These are phyloP conservation scores for Myopa testacea DNA, from an alignment of 2,888 invertebrate species.

Conservation along the genomic window DNA sequence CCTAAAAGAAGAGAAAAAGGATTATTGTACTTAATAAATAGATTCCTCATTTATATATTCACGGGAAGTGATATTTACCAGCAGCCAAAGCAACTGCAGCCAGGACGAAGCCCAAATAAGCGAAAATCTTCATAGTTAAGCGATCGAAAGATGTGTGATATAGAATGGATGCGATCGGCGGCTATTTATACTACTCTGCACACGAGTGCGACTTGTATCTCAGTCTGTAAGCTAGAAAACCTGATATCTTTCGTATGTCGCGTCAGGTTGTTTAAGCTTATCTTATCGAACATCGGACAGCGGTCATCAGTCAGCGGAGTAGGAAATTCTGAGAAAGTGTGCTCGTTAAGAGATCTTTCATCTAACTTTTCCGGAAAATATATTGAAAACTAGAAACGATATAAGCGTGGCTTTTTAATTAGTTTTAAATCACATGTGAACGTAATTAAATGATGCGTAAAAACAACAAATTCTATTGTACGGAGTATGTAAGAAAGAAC, in stretches of 20 bases:
- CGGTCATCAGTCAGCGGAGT: background rate
- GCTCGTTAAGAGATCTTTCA: no score
- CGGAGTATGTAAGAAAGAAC: no score
- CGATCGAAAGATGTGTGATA: slow-evolving; percentile 12
- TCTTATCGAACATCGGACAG: no score
- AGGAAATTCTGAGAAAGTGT: slow-evolving; percentile 1
- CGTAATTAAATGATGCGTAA: no score
- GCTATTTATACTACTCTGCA: slow-evolving; percentile 6
- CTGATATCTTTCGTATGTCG: background rate
- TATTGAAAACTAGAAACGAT: no score
- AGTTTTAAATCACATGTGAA: no score
- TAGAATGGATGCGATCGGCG: background rate
- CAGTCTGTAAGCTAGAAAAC: background rate
- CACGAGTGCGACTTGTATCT: background rate
- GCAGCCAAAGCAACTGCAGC: slow-evolving; percentile 4
- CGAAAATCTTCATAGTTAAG: slow-evolving; percentile 25
- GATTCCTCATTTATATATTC: background rate
- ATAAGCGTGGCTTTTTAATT: no score
- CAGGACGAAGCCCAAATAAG: slow-evolving; percentile 18
- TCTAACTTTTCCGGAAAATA: no score
- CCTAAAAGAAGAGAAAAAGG: background rate
- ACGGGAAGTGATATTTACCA: background rate
- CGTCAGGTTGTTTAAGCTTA: no score
- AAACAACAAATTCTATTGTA: no score
- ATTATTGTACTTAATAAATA: background rate